phyloP scores from a whole-genome alignment of 2,113 vertebrate genomes.

The Myotis yumanensis region DNA sequence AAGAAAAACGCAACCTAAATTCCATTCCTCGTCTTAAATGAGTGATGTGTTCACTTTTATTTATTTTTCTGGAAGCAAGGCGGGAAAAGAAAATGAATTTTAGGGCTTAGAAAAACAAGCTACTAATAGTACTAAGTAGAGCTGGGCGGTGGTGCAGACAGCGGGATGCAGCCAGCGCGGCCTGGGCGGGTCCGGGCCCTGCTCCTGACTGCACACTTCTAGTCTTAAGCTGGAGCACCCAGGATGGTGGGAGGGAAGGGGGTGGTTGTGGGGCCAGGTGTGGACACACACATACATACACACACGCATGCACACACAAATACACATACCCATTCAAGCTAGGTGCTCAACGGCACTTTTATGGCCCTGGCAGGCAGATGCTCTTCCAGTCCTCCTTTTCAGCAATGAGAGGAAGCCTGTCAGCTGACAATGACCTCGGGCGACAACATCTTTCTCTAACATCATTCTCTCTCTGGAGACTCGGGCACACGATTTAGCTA shows the following conservation, averaged over 20 bases:
- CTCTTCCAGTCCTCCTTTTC: neutral
- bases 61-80: conserved; percentile 82
- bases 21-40: conserved; percentile 81
- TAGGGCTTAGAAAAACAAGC: conserved; percentile 80
- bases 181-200: neutral
- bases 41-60: conserved; percentile 82
- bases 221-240: neutral
- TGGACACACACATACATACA: neutral
- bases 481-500: neutral
- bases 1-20: conserved; percentile 80
- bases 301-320: neutral
- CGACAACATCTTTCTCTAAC: neutral
- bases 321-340: neutral
- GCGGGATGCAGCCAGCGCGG: neutral
- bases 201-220: neutral
- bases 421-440: neutral
- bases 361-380: neutral
- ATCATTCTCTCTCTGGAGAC: neutral
- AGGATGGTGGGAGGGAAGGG: neutral
- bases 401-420: neutral
- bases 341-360: neutral
- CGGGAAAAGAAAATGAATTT: conserved; percentile 80
- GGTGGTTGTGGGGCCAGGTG: neutral
- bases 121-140: conserved; percentile 77
- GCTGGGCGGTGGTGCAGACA: conserved; percentile 58